phyloP scores from a whole-genome alignment of 1,140 invertebrate genomes.

The Tigriopus japonicus region DNA sequence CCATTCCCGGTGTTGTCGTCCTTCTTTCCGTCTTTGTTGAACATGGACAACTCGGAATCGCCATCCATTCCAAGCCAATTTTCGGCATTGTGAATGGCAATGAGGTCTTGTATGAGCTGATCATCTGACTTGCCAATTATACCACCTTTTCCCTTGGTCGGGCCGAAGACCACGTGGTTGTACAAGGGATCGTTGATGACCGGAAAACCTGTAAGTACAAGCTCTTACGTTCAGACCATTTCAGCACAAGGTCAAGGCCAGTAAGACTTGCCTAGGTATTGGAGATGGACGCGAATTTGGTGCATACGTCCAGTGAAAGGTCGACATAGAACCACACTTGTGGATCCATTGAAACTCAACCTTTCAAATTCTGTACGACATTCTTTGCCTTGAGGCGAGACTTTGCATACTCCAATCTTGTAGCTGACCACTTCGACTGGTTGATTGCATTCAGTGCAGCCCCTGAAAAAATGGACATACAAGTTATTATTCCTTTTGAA shows the following conservation, averaged over 20 bases:
- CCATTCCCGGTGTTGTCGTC: not conserved
- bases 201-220: conserved; percentile 52
- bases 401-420: conserved; percentile 86
- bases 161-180: conserved; percentile 75
- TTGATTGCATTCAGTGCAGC: conserved; percentile 58
- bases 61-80: conserved; percentile 81
- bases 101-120: conserved; percentile 67
- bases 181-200: conserved; percentile 93
- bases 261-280: conserved; percentile 57
- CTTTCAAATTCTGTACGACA: conserved; percentile 74
- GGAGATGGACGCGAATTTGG: conserved; percentile 95
- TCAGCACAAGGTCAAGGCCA: no score
- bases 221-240: not conserved
- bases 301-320: conserved; percentile 93
- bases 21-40: conserved; percentile 32
- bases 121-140: conserved; percentile 77
- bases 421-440: conserved; percentile 84
- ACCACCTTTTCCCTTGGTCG: conserved; percentile 73
- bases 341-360: conserved; percentile 59
- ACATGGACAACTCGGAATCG: conserved; percentile 56
- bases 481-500: no score
- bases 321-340: conserved; percentile 77
- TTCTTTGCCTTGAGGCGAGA: conserved; percentile 70
- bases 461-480: conserved; percentile 35
- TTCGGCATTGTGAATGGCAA: conserved; percentile 76